Evolutionary conservation across 2,797 vertebrate genomes (phyloP), one percentile per base, ranked within the genome.

Genomic region (Sebastes taczanowskii): DNA sequence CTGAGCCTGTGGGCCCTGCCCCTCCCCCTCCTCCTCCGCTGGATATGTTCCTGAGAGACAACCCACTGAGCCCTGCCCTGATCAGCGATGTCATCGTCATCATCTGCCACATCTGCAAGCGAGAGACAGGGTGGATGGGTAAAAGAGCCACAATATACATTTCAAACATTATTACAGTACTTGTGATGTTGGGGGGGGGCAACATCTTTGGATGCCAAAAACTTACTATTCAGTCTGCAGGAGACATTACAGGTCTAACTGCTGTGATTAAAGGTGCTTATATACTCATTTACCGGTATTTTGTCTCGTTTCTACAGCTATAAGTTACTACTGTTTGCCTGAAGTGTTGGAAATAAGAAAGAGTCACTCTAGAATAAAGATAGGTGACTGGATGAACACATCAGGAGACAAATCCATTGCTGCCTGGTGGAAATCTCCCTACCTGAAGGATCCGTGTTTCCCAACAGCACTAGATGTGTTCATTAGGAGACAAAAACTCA

Each of bases 91-190:
- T 91, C 91, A 49, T 92, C 93, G 3, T 94, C 89, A 62, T 94
- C 93, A 63, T 94, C 93, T 58, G 89, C 94, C 61, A 93, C 91
- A 86, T 94, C 95, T 94, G 91, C 55, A 84, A 88, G 78, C 42
- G n/a, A 87, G 80, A 90, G 38, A 89, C 63, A 18, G 22, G 72
- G 11, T 75, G 75, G 76, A 74, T 82, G 86, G 80, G 86, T 75
- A 80, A 77, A 77, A 62, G 61, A 77, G 82, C 61, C 23, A 84
- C 63, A 55, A 20, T 11, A 52, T 7, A 32, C 13, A 53, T 46
- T 38, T 63, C 11, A 67, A 25, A 58, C 11, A 74, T 61, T 14
- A 78, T 42, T 53, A 55, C 25, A 49, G 75, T 68, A 18, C 62
- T 74, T 79, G 52, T 80, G 38, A 80, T 73, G 70, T 62, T 42